Evolutionary conservation across 2,888 invertebrate species (phyloP).

Genomic region (Gerosis bhagava): DNA sequence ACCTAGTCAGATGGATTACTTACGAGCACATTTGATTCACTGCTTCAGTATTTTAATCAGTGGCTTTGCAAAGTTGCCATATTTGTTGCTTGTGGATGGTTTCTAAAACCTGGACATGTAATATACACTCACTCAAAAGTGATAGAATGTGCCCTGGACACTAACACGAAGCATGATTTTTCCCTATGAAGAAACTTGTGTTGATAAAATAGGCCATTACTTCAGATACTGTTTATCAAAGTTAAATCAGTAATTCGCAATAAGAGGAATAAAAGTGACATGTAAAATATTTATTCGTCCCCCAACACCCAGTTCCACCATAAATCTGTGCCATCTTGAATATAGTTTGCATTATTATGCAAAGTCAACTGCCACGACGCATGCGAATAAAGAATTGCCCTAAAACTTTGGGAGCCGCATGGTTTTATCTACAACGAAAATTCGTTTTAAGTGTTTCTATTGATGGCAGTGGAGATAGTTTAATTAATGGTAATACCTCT

Average conservation of each 20-base stretch:
- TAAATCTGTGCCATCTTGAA: constrained; percentile 63
- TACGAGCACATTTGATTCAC: no score
- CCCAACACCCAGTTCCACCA: constrained; percentile 51
- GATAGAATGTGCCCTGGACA: no score
- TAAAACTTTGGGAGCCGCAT: constrained; percentile 13
- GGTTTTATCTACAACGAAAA: constrained; percentile 12
- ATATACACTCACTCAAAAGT: no score
- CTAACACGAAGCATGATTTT: no score
- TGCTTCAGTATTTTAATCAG: no score
- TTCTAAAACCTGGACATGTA: no score
- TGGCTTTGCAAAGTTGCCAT: no score
- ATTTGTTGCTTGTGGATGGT: no score
- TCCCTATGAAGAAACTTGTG: no score
- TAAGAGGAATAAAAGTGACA: constrained; percentile 39
- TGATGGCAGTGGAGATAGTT: constrained; percentile 6
- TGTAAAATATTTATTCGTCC: constrained; percentile 58
- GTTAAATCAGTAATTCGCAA: constrained; percentile 41
- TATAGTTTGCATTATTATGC: constrained; percentile 61
- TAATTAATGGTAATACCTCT: not conserved
- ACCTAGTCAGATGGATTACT: no score
- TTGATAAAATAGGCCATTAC: no score
- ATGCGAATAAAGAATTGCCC: constrained; percentile 21
- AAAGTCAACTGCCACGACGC: constrained; percentile 24
- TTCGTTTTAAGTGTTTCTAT: constrained; percentile 9
- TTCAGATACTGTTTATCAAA: constrained; percentile 10